Base-by-base conservation (phyloP, 2,797 vertebrate genomes). In the Pyrocephalus nanus region DNA sequence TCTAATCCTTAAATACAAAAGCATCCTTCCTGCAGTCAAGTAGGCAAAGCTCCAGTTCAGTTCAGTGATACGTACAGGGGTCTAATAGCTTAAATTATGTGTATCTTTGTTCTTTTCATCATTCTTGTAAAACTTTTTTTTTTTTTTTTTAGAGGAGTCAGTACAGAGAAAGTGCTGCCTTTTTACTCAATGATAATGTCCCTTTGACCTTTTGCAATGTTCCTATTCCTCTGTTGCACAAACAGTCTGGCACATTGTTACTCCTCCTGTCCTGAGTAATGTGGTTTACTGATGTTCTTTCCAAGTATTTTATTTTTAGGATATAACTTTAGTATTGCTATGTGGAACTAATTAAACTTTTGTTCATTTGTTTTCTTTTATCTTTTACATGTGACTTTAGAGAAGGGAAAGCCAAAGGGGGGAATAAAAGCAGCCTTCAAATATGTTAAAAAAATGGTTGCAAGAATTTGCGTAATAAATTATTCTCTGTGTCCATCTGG, bases 241-340 rank as follows among this genome's bases (percentile, higher is more conserved):
- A 74, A 79, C 62, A n/a, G 1, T 6, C 69, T 94, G 83, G 57
- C 78, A 92, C 74, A 71, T 50, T 60, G 21, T 91, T 91, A 77
- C 82, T 94, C 45, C 80, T 88, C 64, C 87, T 95, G 57, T 92
- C 64, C 88, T 74, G 86, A 94, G 90, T 95, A 95, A 92, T 77
- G 81, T 36, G 38, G 85, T 78, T 95, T 83, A 94, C 85, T 81
- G 80, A 96, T 93, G 85, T 94, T 90, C 70, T 95, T 94, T 96
- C 89, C 93, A 92, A 92, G 54, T 66, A 3, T 47, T 96, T 95
- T 95, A 94, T 96, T 97, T 97, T 96, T 94, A 79, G 90, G 89
- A 69, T 88, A 61, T 90, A 91, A 54, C 78, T 94, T 90, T 45
- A 82, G 76, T 89, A 92, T 91, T 87, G 50, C 67, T 86, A 66